Evolutionary conservation across 1,140 invertebrate species (phyloP), one percentile per base, ranked within the genome.

Genomic region (Aplysia californica): DNA sequence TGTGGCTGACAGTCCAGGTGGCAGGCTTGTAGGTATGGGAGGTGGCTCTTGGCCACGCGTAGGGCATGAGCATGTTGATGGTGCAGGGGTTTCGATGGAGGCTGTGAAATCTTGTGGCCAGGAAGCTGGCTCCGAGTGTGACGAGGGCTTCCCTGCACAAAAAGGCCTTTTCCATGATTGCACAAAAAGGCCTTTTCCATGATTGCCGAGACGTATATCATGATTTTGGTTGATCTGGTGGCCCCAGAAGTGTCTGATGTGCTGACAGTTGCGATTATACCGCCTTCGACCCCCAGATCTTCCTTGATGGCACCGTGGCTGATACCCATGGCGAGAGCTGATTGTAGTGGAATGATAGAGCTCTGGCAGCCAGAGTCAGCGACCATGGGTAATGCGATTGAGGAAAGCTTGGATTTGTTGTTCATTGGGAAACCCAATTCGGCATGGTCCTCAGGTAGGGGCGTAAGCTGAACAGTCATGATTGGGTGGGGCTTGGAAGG

Each of bases 341-440:
- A 41, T 15, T 67, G 67, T 1, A 76, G 69, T 15, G 72, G 58
- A n/a, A 65, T 67, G 4, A 77, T 61, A 33, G 72, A 79, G 38
- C 77, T 77, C 35, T 79, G 77, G 56, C 74, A 81, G 29, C 80
- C 80, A 20, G 74, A 76, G 31, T 79, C 77, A 21, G 75, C 58
- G 58, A 77, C 59, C 5, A 50, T 29, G 29, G 29, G 44, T 15
- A 66, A 31, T 23, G 29, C 36, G 23, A 23, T 70, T 10, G 21
- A 3, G 35, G 18, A 26, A 29, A 38, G 65, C 1, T 26, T 59
- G 35, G 21, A 41, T 20, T 41, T 56, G 33, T 55, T 31, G 21
- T 5, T 15, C 58, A 4, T 39, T 36, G 3, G 41, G 33, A 29
- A 33, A 0, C 64, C 64, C 0, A 66, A 36, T 1, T 1, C 33